These are phyloP conservation scores for Eonycteris spelaea DNA, from an alignment of 2,113 vertebrate genomes.

Conservation along the genomic window DNA sequence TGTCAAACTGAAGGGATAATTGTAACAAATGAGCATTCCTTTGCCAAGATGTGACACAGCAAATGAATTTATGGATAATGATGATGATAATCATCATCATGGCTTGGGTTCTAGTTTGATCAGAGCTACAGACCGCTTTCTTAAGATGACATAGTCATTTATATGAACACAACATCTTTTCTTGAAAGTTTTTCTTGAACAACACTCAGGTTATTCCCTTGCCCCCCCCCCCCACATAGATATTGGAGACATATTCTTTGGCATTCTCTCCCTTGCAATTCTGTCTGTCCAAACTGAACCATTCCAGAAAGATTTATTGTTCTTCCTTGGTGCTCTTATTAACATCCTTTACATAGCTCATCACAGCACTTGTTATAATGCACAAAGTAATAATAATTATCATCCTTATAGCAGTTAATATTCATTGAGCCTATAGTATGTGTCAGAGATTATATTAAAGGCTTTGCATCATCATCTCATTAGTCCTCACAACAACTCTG, in stretches of 20 bases:
- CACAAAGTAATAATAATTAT: background rate
- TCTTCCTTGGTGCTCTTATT: background rate
- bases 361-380: background rate
- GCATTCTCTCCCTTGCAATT: background rate
- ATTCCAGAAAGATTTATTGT: background rate
- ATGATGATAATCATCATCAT: background rate
- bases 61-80: conserved; percentile 46
- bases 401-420: background rate
- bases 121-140: background rate
- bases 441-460: background rate
- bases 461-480: background rate
- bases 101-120: conserved; percentile 9
- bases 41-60: background rate
- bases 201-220: background rate
- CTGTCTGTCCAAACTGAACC: background rate
- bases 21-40: conserved; percentile 51
- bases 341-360: background rate
- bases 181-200: conserved; percentile 1
- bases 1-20: conserved; percentile 55
- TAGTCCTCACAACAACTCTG: background rate
- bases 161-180: background rate
- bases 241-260: background rate
- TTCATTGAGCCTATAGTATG: background rate
- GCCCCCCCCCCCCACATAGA: background rate
- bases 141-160: background rate